Evolutionary conservation across 2,797 vertebrate species (phyloP), one percentile per base, ranked within the genome.

Genomic region (Alectoris magna): DNA sequence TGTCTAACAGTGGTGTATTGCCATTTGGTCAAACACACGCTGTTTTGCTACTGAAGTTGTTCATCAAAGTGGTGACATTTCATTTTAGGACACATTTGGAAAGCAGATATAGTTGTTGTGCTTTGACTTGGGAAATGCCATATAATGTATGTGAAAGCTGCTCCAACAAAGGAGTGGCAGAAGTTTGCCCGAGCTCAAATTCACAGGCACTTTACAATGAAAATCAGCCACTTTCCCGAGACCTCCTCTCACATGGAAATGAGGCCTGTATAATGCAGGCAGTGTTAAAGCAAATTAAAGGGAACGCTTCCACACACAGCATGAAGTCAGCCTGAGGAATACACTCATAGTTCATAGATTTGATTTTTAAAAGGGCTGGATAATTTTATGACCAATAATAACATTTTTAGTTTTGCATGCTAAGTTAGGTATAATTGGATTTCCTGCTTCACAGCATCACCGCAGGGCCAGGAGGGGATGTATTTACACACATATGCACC

Each of bases 301-400:
- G 43, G 41, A 93, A 2, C 1, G 0, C 34, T 88, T 92, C 70
- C 41, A 88, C 64, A 69, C 58, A 43, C 56, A 82, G 66, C 1
- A 0, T 82, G 91, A 90, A 90, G 60, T 82, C 76, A 74, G 53
- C 60, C 91, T 74, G 73, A 90, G 77, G 77, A 92, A 29, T 87
- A 43, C 10, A 49, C 68, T 68, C 56, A 62, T 22, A 78, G 41
- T 90, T 90, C 53, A 58, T 26, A 91, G 53, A 84, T 78, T 68
- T 79, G 19, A 68, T 82, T 88, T 91, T 88, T 82, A 55, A 76
- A 95, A 88, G 60, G 68, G 53, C 34, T 94, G 60, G 80, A 66
- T 92, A 91, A 95, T 93, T 91, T 95, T 94, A 93, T 89, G 88
- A 88, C 76, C 76, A 94, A 88, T 90, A 94, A 73, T 76, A 93